These are phyloP conservation scores for Crenichthys baileyi DNA, from an alignment of 2,797 vertebrate species.

Conservation along the genomic window DNA sequence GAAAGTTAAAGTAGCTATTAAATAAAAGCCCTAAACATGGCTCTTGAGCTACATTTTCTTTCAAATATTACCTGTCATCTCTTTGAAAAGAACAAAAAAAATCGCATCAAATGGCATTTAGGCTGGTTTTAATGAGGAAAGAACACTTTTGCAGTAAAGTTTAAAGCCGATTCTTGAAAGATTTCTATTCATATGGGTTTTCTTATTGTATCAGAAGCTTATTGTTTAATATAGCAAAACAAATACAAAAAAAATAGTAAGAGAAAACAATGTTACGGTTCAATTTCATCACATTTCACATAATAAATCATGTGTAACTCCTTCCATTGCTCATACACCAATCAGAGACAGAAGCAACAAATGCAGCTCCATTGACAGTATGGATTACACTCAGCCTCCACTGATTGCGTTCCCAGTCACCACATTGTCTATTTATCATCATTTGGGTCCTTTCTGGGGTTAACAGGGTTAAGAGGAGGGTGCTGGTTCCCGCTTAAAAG, in stretches of 20 bases:
- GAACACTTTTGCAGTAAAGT: neutral
- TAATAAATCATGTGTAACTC: slow-evolving; percentile 17
- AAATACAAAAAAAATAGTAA: slow-evolving; percentile 11
- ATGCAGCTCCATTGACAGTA: slow-evolving; percentile 45
- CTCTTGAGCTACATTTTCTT: neutral
- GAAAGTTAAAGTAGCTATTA: neutral
- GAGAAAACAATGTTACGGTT: slow-evolving; percentile 6
- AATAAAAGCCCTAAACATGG: neutral
- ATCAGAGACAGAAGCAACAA: slow-evolving; percentile 20
- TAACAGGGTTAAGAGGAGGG: slow-evolving; percentile 81
- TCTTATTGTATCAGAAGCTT: neutral
- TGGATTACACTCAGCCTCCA: slow-evolving; percentile 56
- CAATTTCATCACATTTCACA: slow-evolving; percentile 30
- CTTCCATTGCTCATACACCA: neutral
- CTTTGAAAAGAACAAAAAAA: neutral
- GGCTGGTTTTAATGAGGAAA: neutral
- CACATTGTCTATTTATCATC: slow-evolving; percentile 82
- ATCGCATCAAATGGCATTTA: neutral
- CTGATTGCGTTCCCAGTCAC: slow-evolving; percentile 75
- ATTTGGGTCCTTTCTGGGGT: slow-evolving; percentile 80
- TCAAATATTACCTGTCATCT: neutral
- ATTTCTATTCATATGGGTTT: neutral
- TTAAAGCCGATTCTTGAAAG: neutral
- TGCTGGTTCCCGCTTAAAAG: slow-evolving; percentile 69
- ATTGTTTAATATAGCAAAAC: slow-evolving; percentile 2